A percentile compares a stretch with the other conserved stretches of the same genome.
phyloP scores from a whole-genome alignment of 2,888 invertebrate species.

The Lasioglossum zephyrum region DNA sequence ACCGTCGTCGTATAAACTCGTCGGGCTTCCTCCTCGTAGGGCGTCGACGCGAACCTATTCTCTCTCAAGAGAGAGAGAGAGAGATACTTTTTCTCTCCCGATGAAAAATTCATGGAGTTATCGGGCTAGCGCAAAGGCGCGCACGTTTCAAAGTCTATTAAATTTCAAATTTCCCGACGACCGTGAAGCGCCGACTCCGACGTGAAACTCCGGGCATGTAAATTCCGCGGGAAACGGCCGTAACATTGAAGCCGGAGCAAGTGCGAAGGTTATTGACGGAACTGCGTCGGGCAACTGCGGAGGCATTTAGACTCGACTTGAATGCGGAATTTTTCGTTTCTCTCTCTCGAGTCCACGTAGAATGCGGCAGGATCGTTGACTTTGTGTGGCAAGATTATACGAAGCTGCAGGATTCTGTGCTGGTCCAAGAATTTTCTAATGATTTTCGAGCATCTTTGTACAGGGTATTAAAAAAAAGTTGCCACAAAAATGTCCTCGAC shows the following conservation, averaged over 20 bases:
- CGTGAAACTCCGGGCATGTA: slow-evolving; percentile 13
- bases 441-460: no score
- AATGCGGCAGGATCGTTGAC: not conserved
- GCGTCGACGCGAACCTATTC: not conserved
- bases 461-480: no score
- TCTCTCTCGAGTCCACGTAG: not conserved
- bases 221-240: slow-evolving; percentile 27
- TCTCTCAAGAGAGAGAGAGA: not conserved
- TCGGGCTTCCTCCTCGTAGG: slow-evolving; percentile 31
- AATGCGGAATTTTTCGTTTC: not conserved
- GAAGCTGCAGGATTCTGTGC: not conserved
- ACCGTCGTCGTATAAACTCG: slow-evolving; percentile 38
- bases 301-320: not conserved
- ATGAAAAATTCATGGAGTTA: slow-evolving; percentile 38
- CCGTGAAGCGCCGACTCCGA: not conserved
- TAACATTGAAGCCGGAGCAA: not conserved
- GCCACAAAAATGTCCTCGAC: no score
- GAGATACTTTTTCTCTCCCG: not conserved
- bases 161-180: slow-evolving; percentile 45
- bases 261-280: not conserved
- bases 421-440: no score
- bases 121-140: not conserved
- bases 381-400: not conserved
- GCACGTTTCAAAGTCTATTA: slow-evolving; percentile 36
- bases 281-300: not conserved